Evolutionary conservation across 2,888 invertebrate genomes (phyloP).

Genomic region (Andricus quercusramuli): DNA sequence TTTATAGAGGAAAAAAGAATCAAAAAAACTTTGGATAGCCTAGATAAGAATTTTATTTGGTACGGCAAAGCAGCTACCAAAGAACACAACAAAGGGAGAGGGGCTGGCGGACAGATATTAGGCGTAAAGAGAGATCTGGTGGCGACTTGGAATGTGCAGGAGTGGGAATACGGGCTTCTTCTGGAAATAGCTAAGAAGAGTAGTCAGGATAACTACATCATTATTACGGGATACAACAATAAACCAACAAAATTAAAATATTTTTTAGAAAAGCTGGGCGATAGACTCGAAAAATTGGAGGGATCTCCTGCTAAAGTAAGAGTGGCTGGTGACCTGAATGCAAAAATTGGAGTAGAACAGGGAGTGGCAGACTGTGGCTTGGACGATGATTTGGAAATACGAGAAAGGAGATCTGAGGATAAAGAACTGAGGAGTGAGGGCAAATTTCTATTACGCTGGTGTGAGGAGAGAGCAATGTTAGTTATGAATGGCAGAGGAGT

Average conservation of each 20-base stretch:
- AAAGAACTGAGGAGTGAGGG: constrained; percentile 6
- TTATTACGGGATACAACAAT: neutral
- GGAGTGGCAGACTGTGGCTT: neutral
- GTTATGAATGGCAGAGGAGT: constrained; percentile 19
- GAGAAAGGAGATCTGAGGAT: constrained; percentile 7
- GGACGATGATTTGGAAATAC: neutral
- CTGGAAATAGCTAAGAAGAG: neutral
- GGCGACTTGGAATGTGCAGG: neutral
- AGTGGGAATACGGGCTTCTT: neutral
- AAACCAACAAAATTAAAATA: neutral
- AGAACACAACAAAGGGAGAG: neutral
- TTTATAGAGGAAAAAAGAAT: too few species aligned
- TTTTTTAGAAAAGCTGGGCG: neutral
- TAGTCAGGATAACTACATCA: neutral
- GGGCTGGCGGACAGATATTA: neutral
- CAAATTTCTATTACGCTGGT: neutral
- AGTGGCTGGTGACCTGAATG: neutral
- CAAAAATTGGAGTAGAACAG: neutral
- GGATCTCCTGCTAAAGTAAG: neutral
- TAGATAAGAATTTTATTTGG: neutral
- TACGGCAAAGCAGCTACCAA: neutral
- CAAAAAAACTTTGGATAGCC: neutral
- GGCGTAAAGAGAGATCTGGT: neutral
- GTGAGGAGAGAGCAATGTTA: constrained; percentile 11
- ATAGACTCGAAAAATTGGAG: neutral